Base-by-base conservation (phyloP, 2,113 vertebrate genomes). In the Helogale parvula region DNA sequence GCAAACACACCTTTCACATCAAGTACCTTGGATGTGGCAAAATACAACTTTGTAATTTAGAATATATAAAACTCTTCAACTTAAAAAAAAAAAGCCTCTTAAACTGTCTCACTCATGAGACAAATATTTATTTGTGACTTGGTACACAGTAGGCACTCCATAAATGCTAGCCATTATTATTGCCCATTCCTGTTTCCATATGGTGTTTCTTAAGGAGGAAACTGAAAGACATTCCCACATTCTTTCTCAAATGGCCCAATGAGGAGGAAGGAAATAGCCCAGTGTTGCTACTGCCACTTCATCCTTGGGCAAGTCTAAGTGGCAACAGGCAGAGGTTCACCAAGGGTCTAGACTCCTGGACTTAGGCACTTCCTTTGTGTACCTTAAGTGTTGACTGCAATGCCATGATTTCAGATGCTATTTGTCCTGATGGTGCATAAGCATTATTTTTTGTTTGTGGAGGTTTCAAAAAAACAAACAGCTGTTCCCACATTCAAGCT, bases 401-500 rank as follows among this genome's bases (percentile, higher is more conserved):
- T 35, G 38, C 25, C 66, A 92, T 35, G 91, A 96, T 79, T 97
- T 93, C 71, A 91, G 81, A 68, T 68, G 25, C 27, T 94, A 90
- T 65, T 86, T 88, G 50, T 76, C 27, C 23, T 83, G 68, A 31
- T 54, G 88, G 38, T n/a, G 25, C 31, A 41, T 68, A 86, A 91
- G 35, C 5, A 74, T 25, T 65, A 12, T 57, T 65, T 94, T 74
- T 72, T 94, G 13, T 88, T 90, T 79, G 71, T 82, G n/a, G 41
- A 47, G 45, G 45, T 69, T 97, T 93, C 89, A 92, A 93, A 89
- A 92, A 95, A 96, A 83, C 54, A 87, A 90, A 23, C 65, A 81
- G 68, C 27, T 54, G 15, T 92, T 86, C 83, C 0, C 54, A 41
- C 9, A 84, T 41, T 92, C 29, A 92, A 96, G 35, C 29, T 47